These are phyloP conservation scores for Clarias batrachus DNA, from an alignment of 2,113 vertebrate species.

Conservation along the genomic window DNA sequence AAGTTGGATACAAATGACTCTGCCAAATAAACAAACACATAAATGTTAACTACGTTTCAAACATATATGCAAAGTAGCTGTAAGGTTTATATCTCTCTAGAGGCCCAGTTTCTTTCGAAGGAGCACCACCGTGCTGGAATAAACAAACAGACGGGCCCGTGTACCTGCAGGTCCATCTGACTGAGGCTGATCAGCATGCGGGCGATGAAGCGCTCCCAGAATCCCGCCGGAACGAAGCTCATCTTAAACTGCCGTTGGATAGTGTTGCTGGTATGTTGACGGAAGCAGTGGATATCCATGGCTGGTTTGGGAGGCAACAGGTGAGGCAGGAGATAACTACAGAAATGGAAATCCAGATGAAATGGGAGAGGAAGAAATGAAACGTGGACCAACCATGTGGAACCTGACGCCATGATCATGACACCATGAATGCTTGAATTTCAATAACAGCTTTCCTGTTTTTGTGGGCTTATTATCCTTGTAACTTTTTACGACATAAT, in stretches of 20 bases:
- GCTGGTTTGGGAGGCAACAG: constrained; percentile 92
- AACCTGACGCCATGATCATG: background rate
- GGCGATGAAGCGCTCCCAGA: constrained; percentile 96
- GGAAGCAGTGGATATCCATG: constrained; percentile 84
- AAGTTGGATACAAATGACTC: background rate
- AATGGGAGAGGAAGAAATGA: background rate
- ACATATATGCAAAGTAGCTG: background rate
- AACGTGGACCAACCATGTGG: background rate
- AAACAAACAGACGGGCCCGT: background rate
- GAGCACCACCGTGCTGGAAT: background rate
- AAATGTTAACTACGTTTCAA: background rate
- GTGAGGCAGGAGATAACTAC: constrained; percentile 93
- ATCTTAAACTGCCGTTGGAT: constrained; percentile 95
- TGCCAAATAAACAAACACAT: background rate
- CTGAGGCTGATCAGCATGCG: constrained; percentile 95
- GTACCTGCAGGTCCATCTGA: constrained; percentile 96
- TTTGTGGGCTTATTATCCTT: background rate
- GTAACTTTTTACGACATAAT: background rate
- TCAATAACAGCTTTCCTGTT: background rate
- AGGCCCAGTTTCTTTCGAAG: background rate
- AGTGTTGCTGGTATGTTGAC: constrained; percentile 79
- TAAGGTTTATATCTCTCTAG: too few relatives aligned
- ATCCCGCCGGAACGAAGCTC: constrained; percentile 95
- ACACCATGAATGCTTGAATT: background rate
- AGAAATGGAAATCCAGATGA: constrained; percentile 27